phyloP scores from a whole-genome alignment of 2,797 vertebrate genomes.

The Melanotaenia parkinsoni region DNA sequence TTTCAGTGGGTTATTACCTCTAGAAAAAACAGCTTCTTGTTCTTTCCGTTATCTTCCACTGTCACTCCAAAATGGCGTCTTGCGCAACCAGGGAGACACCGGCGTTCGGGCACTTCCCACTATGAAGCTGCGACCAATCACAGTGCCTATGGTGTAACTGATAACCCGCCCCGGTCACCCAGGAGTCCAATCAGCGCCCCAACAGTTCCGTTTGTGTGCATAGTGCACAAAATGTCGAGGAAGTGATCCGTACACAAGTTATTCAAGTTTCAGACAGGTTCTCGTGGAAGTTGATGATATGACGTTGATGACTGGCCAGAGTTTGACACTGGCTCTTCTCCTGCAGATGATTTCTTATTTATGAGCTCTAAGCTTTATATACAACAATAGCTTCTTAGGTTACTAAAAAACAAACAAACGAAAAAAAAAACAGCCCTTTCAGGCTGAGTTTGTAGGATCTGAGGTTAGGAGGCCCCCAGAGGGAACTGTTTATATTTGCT shows the following conservation, averaged over 20 bases:
- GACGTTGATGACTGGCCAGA: background rate
- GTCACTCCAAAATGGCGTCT: constrained; percentile 88
- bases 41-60: constrained; percentile 78
- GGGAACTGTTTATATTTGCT: too few species aligned
- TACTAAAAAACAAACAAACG: too few species aligned
- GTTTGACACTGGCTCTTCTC: background rate
- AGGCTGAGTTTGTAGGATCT: too few species aligned
- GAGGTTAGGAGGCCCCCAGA: too few species aligned
- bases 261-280: constrained; percentile 53
- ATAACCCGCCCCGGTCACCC: constrained; percentile 26
- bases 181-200: constrained; percentile 46
- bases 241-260: constrained; percentile 65
- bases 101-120: constrained; percentile 73
- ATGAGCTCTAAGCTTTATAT: background rate
- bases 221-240: constrained; percentile 78
- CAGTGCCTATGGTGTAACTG: background rate
- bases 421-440: too few species aligned
- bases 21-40: constrained; percentile 76
- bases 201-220: constrained; percentile 3
- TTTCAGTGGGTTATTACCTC: constrained; percentile 68
- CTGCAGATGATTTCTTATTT: too few species aligned
- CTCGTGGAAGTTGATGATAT: background rate
- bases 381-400: too few species aligned
- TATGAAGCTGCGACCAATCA: constrained; percentile 68
- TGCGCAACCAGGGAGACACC: constrained; percentile 81